A percentile compares a stretch with the other conserved stretches of the same genome.
Conservation (phyloP, 2,888 invertebrate genomes). For the Polylopha cassiicola region DNA sequence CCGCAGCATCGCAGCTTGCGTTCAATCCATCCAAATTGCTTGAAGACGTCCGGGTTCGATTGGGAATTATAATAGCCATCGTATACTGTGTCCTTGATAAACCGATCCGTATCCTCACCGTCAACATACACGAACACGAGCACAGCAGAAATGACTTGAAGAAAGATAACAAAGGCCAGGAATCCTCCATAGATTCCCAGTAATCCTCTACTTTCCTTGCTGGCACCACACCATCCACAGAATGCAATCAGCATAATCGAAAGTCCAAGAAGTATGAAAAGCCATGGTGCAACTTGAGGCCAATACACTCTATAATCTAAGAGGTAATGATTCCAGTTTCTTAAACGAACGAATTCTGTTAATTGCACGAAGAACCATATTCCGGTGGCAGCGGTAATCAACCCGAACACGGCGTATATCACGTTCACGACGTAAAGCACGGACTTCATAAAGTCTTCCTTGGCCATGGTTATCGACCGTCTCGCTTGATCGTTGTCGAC, state of each 20-base stretch:
- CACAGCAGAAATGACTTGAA: constrained; percentile 58
- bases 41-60: constrained; percentile 63
- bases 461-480: constrained; percentile 46
- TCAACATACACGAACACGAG: constrained; percentile 69
- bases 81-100: constrained; percentile 70
- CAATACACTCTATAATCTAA: constrained; percentile 69
- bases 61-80: constrained; percentile 71
- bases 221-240: constrained; percentile 67
- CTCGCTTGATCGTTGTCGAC: constrained; percentile 44
- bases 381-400: constrained; percentile 63
- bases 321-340: constrained; percentile 68
- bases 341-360: constrained; percentile 59
- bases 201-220: constrained; percentile 58
- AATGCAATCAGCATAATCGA: constrained; percentile 62
- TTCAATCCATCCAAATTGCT: constrained; percentile 62
- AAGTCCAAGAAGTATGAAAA: constrained; percentile 62
- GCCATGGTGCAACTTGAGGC: constrained; percentile 73
- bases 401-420: constrained; percentile 64
- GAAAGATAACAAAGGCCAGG: constrained; percentile 53
- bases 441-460: constrained; percentile 62
- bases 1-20: constrained; percentile 67
- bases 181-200: constrained; percentile 62
- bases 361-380: constrained; percentile 73
- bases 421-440: constrained; percentile 64
- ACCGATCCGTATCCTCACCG: constrained; percentile 65